A percentile compares a stretch with the other conserved stretches of the same genome.
phyloP scores from a whole-genome alignment of 2,113 vertebrate genomes.

The Chaenogobius annularis region DNA sequence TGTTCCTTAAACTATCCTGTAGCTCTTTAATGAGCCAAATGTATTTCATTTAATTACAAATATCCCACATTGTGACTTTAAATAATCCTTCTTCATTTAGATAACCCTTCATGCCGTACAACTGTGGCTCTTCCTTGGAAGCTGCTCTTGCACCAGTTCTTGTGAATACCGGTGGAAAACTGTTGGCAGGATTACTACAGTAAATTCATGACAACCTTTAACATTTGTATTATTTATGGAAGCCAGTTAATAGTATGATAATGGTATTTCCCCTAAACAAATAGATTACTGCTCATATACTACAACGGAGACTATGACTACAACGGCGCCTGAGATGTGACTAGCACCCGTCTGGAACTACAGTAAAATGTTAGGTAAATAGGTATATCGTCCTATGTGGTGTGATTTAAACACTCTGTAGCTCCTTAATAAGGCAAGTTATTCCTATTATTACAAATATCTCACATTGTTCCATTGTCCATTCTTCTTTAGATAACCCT shows the following conservation, averaged over 20 bases:
- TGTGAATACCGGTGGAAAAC: background rate
- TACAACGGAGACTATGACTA: background rate
- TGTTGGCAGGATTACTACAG: conserved; percentile 55
- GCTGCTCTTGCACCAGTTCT: background rate
- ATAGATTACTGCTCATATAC: background rate
- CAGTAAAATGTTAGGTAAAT: no score
- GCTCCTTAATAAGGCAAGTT: no score
- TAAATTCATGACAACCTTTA: conserved; percentile 11
- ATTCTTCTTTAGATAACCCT: background rate
- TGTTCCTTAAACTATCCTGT: background rate
- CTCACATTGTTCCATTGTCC: background rate
- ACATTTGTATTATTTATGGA: background rate
- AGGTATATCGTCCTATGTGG: no score
- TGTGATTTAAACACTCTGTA: no score
- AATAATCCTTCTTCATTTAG: background rate
- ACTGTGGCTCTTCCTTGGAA: background rate
- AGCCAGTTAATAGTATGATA: background rate
- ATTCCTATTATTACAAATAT: background rate
- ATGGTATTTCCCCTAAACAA: background rate
- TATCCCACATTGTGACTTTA: background rate
- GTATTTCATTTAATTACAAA: background rate
- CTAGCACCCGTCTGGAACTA: no score
- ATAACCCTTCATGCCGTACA: background rate
- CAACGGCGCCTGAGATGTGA: no score
- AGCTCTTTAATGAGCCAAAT: background rate